These are phyloP conservation scores for Sphenopsis melanotis DNA, from an alignment of 2,797 vertebrate species.

Conservation along the genomic window DNA sequence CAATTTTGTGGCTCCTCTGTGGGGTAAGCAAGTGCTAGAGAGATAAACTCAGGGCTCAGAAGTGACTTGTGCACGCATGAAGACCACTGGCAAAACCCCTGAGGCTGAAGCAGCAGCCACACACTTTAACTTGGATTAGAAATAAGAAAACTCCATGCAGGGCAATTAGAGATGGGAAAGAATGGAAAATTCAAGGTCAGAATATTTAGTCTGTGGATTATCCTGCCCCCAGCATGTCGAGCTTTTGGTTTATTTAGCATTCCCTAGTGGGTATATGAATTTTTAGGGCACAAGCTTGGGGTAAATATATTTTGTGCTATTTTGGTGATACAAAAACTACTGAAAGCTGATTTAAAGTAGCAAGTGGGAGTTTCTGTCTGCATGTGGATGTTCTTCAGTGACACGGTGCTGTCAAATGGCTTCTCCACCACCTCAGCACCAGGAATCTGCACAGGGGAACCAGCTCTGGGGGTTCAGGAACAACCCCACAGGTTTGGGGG, in stretches of 20 bases:
- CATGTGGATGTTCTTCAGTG: not conserved
- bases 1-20: not conserved
- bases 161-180: not conserved
- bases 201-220: not conserved
- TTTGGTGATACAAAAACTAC: not conserved
- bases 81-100: not conserved
- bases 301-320: not conserved
- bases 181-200: not conserved
- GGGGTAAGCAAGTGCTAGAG: not conserved
- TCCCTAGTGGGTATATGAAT: not conserved
- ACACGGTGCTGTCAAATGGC: not conserved
- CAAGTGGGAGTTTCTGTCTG: not conserved
- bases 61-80: not conserved
- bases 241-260: not conserved
- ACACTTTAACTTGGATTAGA: not conserved
- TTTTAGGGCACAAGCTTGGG: not conserved
- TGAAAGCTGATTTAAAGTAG: not conserved
- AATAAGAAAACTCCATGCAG: not conserved
- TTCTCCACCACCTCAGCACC: not conserved
- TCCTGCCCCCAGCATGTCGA: not conserved
- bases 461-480: not conserved
- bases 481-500: accelerated
- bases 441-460: not conserved
- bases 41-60: not conserved
- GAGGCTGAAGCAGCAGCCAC: not conserved